Percentiles rank a stretch among this genome's conserved stretches.
Evolutionary conservation across 1,140 invertebrate species (phyloP).

Genomic region (Drosophila baimaii): DNA sequence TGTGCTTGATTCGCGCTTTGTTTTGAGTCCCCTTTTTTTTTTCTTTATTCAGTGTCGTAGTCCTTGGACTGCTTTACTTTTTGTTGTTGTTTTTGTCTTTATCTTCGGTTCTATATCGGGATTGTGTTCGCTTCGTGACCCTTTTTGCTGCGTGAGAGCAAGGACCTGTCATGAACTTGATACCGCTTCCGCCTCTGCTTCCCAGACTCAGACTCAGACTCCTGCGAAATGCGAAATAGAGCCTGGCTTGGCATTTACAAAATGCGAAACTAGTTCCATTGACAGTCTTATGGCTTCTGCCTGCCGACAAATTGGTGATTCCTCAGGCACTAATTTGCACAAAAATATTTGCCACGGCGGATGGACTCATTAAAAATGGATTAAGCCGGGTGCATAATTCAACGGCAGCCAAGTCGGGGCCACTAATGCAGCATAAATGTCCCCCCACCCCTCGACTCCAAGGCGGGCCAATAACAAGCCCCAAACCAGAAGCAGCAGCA

Average conservation of each 20-base stretch:
- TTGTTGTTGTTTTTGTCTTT: slow-evolving; percentile 41
- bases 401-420: slow-evolving; percentile 32
- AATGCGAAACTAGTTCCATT: slow-evolving; percentile 53
- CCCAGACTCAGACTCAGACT: slow-evolving; percentile 8
- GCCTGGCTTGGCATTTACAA: slow-evolving; percentile 24
- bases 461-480: slow-evolving; percentile 44
- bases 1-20: slow-evolving; percentile 79
- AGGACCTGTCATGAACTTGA: slow-evolving; percentile 80
- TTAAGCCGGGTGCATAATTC: slow-evolving; percentile 77
- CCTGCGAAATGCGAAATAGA: slow-evolving; percentile 5
- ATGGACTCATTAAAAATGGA: slow-evolving; percentile 78
- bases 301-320: slow-evolving; percentile 48
- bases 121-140: slow-evolving; percentile 60
- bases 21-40: slow-evolving; percentile 38
- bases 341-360: slow-evolving; percentile 54
- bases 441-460: neutral
- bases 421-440: slow-evolving; percentile 78
- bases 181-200: slow-evolving; percentile 39
- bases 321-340: slow-evolving; percentile 51
- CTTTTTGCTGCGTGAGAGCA: slow-evolving; percentile 74
- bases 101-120: slow-evolving; percentile 70
- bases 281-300: slow-evolving; percentile 57
- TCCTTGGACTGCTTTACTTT: slow-evolving; percentile 42
- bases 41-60: slow-evolving; percentile 16
- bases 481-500: slow-evolving; percentile 48